Evolutionary conservation across 2,113 vertebrate species (phyloP), one percentile per base, ranked within the genome.

Genomic region (Periophthalmodon schlosseri): DNA sequence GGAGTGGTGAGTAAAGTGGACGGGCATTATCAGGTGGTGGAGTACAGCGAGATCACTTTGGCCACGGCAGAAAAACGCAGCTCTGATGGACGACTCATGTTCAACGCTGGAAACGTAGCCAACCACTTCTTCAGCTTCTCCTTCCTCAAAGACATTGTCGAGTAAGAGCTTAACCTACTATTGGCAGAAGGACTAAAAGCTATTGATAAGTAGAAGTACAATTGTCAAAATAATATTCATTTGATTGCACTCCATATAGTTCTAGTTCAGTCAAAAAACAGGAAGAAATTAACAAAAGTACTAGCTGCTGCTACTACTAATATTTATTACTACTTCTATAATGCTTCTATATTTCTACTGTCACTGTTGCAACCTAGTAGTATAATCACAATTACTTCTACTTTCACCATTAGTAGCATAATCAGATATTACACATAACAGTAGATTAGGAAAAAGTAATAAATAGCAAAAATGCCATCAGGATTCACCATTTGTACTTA

Each of bases 21-120:
- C 0, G 96, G 96, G 0, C 90, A 70, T 3, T 99, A 98, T 87
- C 96, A 97, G 87, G 98, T 99, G 85, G 97, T 99, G 70, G 98
- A 99, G 72, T 99, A 99, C 87, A 99, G 97, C 0, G 97, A 99
- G 91, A 97, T 99, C 88, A 97, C 96, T 50, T 78, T 98, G 84
- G 92, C 92, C 12, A 99, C 97, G 0, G 97, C 97, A 0, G 93
- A 98, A 77, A 95, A 92, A 52, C 95, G 98, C 10, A 92, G 94
- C 73, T 1, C 85, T 0, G 96, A 98, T 0, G 98, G 98, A 1
- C 94, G 96, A 2, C 94, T 99, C 69, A 91, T 96, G 87, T 99
- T 99, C 91, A 98, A 94, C 0, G 93, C 98, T 0, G 97, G 95
- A 57, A 99, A 99, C 79, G 95, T 99, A 0, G 96, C 96, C 84